Percentiles rank a stretch among this genome's conserved stretches.
Evolutionary conservation across 2,113 vertebrate genomes (phyloP).

Genomic region (Corythornis madagascariensis): DNA sequence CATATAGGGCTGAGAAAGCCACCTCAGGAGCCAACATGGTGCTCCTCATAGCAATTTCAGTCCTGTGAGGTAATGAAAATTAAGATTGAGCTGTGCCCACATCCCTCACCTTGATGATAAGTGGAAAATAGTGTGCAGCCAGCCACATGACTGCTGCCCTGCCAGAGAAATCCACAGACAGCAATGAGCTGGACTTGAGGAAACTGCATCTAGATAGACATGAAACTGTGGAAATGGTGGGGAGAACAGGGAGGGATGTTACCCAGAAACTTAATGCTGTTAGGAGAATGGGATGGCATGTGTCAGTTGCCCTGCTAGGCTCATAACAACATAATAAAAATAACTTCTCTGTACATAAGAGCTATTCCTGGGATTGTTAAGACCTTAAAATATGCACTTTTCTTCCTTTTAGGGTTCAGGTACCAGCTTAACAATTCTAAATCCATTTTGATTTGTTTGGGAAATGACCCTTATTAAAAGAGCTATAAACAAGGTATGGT

Average conservation of each 20-base stretch:
- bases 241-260: background rate
- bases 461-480: slow-evolving; percentile 4
- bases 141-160: background rate
- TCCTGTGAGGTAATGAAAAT: background rate
- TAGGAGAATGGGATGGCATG: background rate
- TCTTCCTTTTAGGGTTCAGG: background rate
- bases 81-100: background rate
- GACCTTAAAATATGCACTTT: background rate
- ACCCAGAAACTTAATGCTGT: background rate
- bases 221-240: background rate
- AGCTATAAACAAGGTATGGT: background rate
- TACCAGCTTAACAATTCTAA: background rate
- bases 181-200: background rate
- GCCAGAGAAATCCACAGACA: background rate
- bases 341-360: background rate
- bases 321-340: background rate
- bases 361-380: background rate
- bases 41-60: background rate
- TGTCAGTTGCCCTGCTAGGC: background rate
- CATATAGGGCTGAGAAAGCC: background rate
- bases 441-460: slow-evolving; percentile 21
- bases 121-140: background rate
- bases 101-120: background rate
- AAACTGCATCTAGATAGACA: background rate
- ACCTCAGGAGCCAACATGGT: background rate